Percentiles rank a stretch among this genome's conserved stretches.
These are phyloP conservation scores for Lerema accius DNA, from an alignment of 1,140 invertebrate species.

Conservation along the genomic window DNA sequence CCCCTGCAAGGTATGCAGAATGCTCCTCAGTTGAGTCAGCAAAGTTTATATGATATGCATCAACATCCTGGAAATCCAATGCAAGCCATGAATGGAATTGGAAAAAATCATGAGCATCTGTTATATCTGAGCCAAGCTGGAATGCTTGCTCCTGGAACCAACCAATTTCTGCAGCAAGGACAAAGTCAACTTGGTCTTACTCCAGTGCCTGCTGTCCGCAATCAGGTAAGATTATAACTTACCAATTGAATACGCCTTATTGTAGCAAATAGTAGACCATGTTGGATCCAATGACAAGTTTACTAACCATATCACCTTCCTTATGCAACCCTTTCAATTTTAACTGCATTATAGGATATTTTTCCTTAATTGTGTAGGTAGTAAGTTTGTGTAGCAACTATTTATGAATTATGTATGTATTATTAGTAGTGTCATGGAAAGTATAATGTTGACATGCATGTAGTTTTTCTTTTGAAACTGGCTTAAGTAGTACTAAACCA, in stretches of 20 bases:
- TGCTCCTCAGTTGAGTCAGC: conserved; percentile 72
- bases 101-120: conserved; percentile 85
- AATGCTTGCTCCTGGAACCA: conserved; percentile 85
- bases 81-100: conserved; percentile 83
- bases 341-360: no score
- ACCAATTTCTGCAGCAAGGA: conserved; percentile 85
- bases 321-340: no score
- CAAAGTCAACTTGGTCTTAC: conserved; percentile 83
- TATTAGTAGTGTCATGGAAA: no score
- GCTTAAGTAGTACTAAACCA: no score
- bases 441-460: no score
- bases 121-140: conserved; percentile 87
- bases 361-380: no score
- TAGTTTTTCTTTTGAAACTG: no score
- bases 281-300: conserved; percentile 7
- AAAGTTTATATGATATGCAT: conserved; percentile 83
- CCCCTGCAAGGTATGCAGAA: conserved; percentile 75
- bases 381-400: no score
- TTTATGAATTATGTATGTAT: no score
- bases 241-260: not conserved
- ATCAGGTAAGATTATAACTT: conserved; percentile 73
- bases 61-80: conserved; percentile 80
- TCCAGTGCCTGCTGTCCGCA: conserved; percentile 82
- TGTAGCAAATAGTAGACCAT: not conserved
- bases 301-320: no score